phyloP scores from a whole-genome alignment of 2,797 vertebrate genomes.

The Simalia tracyae region DNA sequence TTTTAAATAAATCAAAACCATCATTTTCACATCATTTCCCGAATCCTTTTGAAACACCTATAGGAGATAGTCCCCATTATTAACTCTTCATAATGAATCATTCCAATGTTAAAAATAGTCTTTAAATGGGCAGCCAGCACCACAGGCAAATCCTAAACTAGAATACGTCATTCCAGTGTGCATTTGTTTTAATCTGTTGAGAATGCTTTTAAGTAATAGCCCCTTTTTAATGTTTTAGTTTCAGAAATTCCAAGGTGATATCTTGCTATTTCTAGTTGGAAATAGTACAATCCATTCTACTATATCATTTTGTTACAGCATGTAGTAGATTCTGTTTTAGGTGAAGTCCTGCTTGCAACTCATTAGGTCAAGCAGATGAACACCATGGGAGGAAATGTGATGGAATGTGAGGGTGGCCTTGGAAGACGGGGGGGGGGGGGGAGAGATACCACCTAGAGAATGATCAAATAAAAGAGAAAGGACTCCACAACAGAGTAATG shows the following conservation, averaged over 20 bases:
- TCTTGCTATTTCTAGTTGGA: background rate
- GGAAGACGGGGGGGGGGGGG: no score
- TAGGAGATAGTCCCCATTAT: background rate
- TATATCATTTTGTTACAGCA: background rate
- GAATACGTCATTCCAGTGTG: background rate
- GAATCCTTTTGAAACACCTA: background rate
- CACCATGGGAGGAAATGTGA: no score
- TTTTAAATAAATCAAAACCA: background rate
- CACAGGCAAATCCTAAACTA: background rate
- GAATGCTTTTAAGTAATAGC: background rate
- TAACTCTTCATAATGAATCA: no score
- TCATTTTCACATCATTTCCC: background rate
- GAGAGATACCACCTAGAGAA: no score
- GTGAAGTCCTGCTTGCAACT: background rate
- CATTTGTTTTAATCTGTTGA: background rate
- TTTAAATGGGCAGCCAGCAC: background rate
- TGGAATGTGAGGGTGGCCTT: no score
- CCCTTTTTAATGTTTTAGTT: background rate
- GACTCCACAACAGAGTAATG: no score
- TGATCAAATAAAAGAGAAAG: no score
- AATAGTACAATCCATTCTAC: background rate
- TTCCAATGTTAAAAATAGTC: background rate
- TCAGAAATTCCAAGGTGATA: background rate
- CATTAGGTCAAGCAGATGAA: background rate
- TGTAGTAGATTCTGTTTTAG: background rate